Evolutionary conservation across 2,797 vertebrate species (phyloP).

Genomic region (Hemibagrus guttatus): DNA sequence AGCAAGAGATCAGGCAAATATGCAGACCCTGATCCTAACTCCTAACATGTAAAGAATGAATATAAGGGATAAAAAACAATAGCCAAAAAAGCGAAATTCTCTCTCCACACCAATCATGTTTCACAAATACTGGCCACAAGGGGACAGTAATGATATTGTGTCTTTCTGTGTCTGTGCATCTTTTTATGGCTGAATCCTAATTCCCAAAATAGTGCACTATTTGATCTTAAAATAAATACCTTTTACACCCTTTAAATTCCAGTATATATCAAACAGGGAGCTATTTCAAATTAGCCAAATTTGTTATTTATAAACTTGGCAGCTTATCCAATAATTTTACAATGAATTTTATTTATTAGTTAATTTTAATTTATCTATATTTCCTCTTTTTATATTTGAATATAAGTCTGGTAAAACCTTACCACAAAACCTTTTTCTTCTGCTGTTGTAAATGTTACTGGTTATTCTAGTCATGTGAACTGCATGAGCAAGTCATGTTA

Average conservation of each 20-base stretch:
- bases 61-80: background rate
- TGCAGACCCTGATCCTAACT: background rate
- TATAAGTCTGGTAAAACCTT: background rate
- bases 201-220: background rate
- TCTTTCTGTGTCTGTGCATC: background rate
- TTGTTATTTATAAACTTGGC: background rate
- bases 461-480: background rate
- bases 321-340: background rate
- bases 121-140: constrained; percentile 33
- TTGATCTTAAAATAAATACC: background rate
- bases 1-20: background rate
- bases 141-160: background rate
- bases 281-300: background rate
- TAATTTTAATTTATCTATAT: background rate
- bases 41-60: background rate
- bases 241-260: background rate
- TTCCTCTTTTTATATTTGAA: background rate
- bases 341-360: background rate
- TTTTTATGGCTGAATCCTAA: background rate
- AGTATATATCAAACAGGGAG: background rate
- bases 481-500: background rate
- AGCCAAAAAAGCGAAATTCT: background rate
- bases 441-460: background rate
- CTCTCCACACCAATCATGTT: background rate
- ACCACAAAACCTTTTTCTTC: background rate